These are phyloP conservation scores for Phortica magna DNA, from an alignment of 2,888 invertebrate genomes.

Conservation along the genomic window DNA sequence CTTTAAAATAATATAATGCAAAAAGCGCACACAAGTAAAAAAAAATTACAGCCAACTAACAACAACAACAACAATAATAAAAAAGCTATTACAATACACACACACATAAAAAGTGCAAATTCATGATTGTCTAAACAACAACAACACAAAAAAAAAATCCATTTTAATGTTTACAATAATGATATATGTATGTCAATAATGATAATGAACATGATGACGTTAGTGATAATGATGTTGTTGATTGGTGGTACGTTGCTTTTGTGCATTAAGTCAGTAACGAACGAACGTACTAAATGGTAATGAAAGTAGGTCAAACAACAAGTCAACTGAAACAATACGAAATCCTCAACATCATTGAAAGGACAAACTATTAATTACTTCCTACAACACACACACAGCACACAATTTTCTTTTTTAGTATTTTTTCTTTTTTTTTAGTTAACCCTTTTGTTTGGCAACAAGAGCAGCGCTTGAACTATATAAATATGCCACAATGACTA, in stretches of 20 bases:
- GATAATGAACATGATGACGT: background rate
- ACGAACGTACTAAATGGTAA: no score
- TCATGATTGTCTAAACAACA: background rate
- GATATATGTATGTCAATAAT: background rate
- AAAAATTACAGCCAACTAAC: background rate
- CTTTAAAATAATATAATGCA: background rate
- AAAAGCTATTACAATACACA: background rate
- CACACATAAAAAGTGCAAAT: background rate
- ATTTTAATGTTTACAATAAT: background rate
- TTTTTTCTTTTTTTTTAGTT: no score
- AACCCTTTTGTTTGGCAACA: background rate
- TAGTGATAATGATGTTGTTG: slow-evolving; percentile 8
- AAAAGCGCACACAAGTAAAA: background rate
- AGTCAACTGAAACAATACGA: background rate
- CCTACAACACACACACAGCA: background rate
- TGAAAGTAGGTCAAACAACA: background rate
- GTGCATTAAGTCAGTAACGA: no score
- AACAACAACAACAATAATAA: background rate
- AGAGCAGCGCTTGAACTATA: slow-evolving; percentile 19
- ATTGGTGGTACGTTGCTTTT: background rate
- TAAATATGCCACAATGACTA: background rate
- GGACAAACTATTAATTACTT: slow-evolving; percentile 18
- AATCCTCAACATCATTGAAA: background rate
- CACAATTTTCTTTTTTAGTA: no score
- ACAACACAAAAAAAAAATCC: no score